A percentile compares a stretch with the other conserved stretches of the same genome.
Conservation (phyloP, 1,140 invertebrate genomes). For the Colletes gigas region DNA sequence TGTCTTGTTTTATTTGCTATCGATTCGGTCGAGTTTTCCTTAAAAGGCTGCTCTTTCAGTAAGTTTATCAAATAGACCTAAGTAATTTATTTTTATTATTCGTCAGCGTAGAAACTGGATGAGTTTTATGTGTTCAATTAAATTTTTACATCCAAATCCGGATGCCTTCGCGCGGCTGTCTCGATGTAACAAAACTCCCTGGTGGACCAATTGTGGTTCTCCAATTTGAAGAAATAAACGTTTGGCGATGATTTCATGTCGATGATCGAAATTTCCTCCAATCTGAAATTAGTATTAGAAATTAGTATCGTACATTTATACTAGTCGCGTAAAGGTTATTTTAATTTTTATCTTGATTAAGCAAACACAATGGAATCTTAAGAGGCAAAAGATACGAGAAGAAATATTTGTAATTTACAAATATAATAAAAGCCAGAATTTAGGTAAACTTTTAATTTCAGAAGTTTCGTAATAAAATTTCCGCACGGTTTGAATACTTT, state of each 20-base stretch:
- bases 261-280: neutral
- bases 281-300: no score
- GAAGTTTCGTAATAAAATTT: no score
- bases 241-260: slow-evolving; percentile 52
- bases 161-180: slow-evolving; percentile 63
- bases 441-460: no score
- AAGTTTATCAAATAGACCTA: slow-evolving; percentile 71
- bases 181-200: slow-evolving; percentile 71
- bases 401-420: no score
- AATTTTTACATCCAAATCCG: slow-evolving; percentile 65
- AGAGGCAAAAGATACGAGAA: no score
- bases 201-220: slow-evolving; percentile 63
- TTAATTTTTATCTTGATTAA: no score
- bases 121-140: neutral
- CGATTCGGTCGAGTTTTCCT: neutral
- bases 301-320: no score
- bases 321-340: no score
- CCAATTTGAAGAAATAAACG: slow-evolving; percentile 71
- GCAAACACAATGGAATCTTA: no score
- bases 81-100: neutral
- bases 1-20: neutral
- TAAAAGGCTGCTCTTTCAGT: slow-evolving; percentile 10
- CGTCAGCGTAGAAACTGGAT: neutral
- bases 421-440: no score
- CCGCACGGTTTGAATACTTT: no score